Base-by-base conservation (phyloP, 2,888 invertebrate genomes). In the Dolomedes plantarius region DNA sequence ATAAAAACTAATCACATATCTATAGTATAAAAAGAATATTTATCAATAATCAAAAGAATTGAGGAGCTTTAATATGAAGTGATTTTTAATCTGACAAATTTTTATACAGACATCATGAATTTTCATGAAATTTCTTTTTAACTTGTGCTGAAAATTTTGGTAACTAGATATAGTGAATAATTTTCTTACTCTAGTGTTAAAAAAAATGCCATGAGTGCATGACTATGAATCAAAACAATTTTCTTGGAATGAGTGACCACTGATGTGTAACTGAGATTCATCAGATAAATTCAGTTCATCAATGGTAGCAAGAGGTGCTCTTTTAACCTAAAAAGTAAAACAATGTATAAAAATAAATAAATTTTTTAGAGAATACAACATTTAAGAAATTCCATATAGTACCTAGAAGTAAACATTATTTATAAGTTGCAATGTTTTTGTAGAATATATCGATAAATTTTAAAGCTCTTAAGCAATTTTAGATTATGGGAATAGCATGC, bases 281-380 rank as follows among this genome's bases (percentile, higher is more conserved):
- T 77, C 77, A 2, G 83, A 85, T 13, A 72, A 77, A 56, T 85
- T 85, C n/a, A 85, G 31, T 31, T 85, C 83, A 27, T 85, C 83
- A 65, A 85, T 85, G 23, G 77, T 68, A 56, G 83, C 83, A 50
- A 85, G 72, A 9, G 83, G 83, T 62, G 83, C 83, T 62, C 77
- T 67, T 56, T 56, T 76, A 9, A 67, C 23, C 83, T 83, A 32
- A 28, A 67, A 67, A 19, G 32, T 32, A 31, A 9, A 19, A 5
- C 23, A 62, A 9, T 16, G 16, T 13, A n/a, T n/a, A n/a, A n/a
- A n/a, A 50, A 27, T 27, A 62, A 62, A 27, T 1, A 62, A n/a
- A 27, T 13, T n/a, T n/a, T n/a, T n/a, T n/a, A n/a, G n/a, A n/a
- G n/a, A n/a, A n/a, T n/a, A n/a, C n/a, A n/a, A n/a, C n/a, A n/a